Evolutionary conservation across 2,888 invertebrate genomes (phyloP), one percentile per base, ranked within the genome.

Genomic region (Hemithea aestivaria): DNA sequence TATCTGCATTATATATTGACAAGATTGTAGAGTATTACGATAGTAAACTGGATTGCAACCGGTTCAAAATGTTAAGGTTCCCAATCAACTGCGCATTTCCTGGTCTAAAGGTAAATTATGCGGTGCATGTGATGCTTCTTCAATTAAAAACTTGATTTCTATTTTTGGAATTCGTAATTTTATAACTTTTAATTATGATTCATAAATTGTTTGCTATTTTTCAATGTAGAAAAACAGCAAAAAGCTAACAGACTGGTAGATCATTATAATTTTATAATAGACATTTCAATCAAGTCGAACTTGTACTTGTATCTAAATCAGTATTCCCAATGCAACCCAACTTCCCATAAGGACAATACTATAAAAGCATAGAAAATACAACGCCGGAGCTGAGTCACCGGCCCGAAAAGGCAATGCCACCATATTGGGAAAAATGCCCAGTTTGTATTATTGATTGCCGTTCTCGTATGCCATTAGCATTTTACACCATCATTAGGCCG

Each of bases 401-500:
- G 7, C 5, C 9, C 7, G 1, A 24, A 26, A 37, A 36, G 36
- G 36, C 1, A 33, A 36, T 29, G 29, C 22, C 33, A 32, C 32
- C 25, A 27, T 37, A 36, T 28, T 23, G 12, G 22, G 8, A 8
- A 21, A 21, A 36, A 33, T 33, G 29, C 21, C 36, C 12, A 21
- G 28, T 6, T 10, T 24, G 25, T 35, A 33, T 35, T 31, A 27
- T 41, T 41, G 32, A 35, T 10, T 16, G 28, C 40, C 35, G 12
- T 35, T 28, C 33, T 26, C 5, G 33, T 20, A 28, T 26, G 6
- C 7, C 34, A 38, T 26, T 35, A 33, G 9, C 51, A 44, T 35
- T 43, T 25, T 40, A 39, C 21, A 47, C 36, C 29, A 40, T 37
- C 25, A 26, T 25, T 36, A 39, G 32, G 9, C 16, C 7, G 25